These are phyloP conservation scores for Anneissia japonica DNA, from an alignment of 35 echinoderm and acorn worm species.

Conservation along the genomic window DNA sequence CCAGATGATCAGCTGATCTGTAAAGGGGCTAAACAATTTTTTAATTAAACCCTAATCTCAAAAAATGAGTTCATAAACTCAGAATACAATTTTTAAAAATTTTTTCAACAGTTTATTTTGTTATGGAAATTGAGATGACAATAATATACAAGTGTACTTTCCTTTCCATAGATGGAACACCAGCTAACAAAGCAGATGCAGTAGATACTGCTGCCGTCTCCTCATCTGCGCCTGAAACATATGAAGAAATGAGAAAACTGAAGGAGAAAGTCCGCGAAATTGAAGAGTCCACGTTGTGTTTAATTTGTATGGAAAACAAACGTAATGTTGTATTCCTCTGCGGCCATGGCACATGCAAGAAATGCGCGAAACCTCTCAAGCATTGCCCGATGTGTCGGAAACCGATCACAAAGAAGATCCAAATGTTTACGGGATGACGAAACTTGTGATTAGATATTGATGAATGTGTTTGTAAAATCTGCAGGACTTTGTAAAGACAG, in stretches of 20 bases:
- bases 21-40: no score
- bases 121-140: no score
- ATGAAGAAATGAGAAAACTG: constrained; percentile 1
- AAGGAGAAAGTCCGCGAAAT: constrained; percentile 13
- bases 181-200: not conserved
- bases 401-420: constrained; percentile 90
- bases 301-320: constrained; percentile 88
- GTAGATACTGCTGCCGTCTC: not conserved
- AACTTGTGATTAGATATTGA: no score
- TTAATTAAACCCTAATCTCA: no score
- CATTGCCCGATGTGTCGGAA: constrained; percentile 89
- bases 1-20: no score
- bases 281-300: constrained; percentile 59
- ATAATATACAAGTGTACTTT: no score
- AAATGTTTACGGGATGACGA: constrained; percentile 13
- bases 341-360: constrained; percentile 82
- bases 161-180: not conserved
- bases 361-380: constrained; percentile 81
- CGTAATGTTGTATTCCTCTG: constrained; percentile 70
- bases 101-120: no score
- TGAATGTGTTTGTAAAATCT: no score
- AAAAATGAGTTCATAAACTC: no score
- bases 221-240: not conserved
- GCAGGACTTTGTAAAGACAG: no score
- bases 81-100: no score